A percentile compares a stretch with the other conserved stretches of the same genome.
Evolutionary conservation across 2,113 vertebrate species (phyloP).

Genomic region (Rhea americana): DNA sequence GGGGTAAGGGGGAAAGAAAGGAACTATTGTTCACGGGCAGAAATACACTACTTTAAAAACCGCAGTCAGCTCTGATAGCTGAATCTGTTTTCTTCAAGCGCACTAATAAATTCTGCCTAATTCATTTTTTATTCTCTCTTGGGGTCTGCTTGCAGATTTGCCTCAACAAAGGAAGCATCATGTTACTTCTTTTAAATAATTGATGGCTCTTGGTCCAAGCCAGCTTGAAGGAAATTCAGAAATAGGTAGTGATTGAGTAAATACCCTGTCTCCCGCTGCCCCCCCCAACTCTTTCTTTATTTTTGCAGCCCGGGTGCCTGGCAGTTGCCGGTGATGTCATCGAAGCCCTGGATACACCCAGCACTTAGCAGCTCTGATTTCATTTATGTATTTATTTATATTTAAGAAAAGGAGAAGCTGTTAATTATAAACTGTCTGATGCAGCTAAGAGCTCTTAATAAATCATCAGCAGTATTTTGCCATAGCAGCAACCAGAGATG

Average conservation of each 20-base stretch:
- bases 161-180: conserved; percentile 98
- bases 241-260: conserved; percentile 89
- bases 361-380: conserved; percentile 58
- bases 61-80: conserved; percentile 71
- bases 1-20: conserved; percentile 13
- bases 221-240: conserved; percentile 88
- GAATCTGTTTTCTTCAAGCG: conserved; percentile 84
- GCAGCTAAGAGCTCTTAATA: conserved; percentile 66
- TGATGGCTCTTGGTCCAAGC: conserved; percentile 88
- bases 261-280: conserved; percentile 50
- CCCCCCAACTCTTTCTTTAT: conserved; percentile 27
- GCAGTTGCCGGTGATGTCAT: conserved; percentile 57
- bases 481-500: not conserved
- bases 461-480: conserved; percentile 49
- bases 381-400: conserved; percentile 63
- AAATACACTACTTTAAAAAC: conserved; percentile 70
- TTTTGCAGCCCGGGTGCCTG: conserved; percentile 55
- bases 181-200: conserved; percentile 99
- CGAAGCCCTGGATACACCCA: conserved; percentile 42
- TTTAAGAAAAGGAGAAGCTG: conserved; percentile 64
- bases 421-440: conserved; percentile 65
- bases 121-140: conserved; percentile 98
- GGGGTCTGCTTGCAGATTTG: conserved; percentile 94
- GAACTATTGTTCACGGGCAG: conserved; percentile 60
- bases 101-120: conserved; percentile 98